Base-by-base conservation (phyloP, 2,113 vertebrate genomes). In the Cynocephalus volans region DNA sequence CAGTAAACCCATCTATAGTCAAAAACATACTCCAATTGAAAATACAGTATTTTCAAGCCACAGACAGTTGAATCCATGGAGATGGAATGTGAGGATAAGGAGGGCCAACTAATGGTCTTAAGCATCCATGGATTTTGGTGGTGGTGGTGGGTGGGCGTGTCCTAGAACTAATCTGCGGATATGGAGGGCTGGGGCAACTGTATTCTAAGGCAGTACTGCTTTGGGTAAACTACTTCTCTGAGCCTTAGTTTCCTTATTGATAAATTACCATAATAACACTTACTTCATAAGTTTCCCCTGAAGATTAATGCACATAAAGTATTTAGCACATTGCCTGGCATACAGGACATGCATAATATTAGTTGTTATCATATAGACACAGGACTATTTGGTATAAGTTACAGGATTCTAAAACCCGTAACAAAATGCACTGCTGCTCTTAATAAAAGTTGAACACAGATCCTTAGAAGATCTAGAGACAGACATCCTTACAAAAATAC, bases 331-430 rank as follows among this genome's bases (percentile, higher is more conserved):
- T 13, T 45, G 70, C 76, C 48, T 84, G 21, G 58, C 67, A 79
- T 52, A 50, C 14, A 15, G 48, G 17, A 50, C 41, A 77, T 50
- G 79, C 0, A 6, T 5, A 88, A 4, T 70, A 70, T n/a, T 28
- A 48, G n/a, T 48, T 58, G 11, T 77, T n/a, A 48, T 31, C 52
- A 85, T 64, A 33, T 52, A 50, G 69, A 75, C 33, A 85, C 18
- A 83, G 65, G 72, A 18, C 48, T 88, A 18, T 41, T 5, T 83
- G 24, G 26, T 65, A 50, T 18, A 93, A 96, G 41, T 23, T 18
- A 83, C 23, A 82, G 67, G 41, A 83, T 36, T 67, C 48, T 75
- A 90, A 82, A 93, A 84, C 6, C 36, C 90, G 18, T 56, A 95
- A 93, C 41, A 75, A 72, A 85, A 93, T 7, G 8, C 23, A 79